Evolutionary conservation across 1,140 invertebrate species (phyloP).

Genomic region (Drosophila simulans): DNA sequence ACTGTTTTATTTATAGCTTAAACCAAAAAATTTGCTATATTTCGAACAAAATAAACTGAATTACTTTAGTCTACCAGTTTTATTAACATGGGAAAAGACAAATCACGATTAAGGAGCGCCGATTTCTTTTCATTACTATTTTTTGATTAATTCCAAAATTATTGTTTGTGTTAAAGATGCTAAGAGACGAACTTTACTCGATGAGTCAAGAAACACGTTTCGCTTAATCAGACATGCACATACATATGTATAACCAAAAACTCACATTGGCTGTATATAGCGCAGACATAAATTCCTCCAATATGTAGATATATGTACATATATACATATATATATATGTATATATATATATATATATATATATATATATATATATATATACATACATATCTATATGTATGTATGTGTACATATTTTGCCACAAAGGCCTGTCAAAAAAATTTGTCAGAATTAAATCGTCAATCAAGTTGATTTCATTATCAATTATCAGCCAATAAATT

Average conservation of each 20-base stretch:
- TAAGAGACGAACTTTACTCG: background rate
- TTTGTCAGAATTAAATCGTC: constrained; percentile 41
- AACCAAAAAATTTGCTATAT: no score
- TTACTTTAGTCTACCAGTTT: no score
- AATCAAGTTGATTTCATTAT: constrained; percentile 57
- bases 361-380: background rate
- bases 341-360: background rate
- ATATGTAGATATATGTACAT: background rate
- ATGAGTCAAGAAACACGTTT: background rate
- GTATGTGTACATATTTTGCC: background rate
- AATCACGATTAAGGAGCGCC: no score
- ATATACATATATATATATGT: background rate
- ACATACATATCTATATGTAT: background rate
- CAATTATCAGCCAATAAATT: constrained; percentile 51
- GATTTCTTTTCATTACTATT: no score
- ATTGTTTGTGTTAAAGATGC: background rate
- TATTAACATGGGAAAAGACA: no score
- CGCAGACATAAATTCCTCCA: no score
- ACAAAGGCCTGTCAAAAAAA: constrained; percentile 10
- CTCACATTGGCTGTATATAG: constrained; percentile 5
- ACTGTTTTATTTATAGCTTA: no score
- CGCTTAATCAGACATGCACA: constrained; percentile 5
- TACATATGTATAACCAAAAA: constrained; percentile 22
- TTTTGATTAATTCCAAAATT: background rate
- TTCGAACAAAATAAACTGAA: no score